phyloP scores from a whole-genome alignment of 1,140 invertebrate genomes.

The Forficula auricularia region DNA sequence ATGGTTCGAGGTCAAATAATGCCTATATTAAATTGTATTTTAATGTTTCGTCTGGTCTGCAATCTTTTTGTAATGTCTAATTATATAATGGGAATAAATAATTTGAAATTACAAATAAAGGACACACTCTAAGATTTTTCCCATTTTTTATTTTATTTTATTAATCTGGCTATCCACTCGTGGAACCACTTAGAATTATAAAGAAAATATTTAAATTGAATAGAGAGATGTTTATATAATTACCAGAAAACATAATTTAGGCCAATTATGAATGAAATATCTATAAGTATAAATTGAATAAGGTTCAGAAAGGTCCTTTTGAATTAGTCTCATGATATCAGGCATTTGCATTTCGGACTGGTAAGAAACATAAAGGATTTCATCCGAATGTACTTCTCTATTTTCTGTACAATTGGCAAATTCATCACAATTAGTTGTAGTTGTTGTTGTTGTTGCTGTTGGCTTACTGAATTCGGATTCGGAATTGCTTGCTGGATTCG shows the following conservation, averaged over 20 bases:
- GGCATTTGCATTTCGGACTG: slow-evolving; percentile 82
- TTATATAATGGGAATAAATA: too few relatives aligned
- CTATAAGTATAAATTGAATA: slow-evolving; percentile 99
- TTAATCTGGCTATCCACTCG: too few relatives aligned
- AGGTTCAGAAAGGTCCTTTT: slow-evolving; percentile 96
- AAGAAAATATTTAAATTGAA: too few relatives aligned
- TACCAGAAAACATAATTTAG: slow-evolving; percentile 92
- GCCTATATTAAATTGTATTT: too few relatives aligned
- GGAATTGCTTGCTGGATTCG: neutral
- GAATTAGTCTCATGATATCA: slow-evolving; percentile 94
- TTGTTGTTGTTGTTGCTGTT: neutral
- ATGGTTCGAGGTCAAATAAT: too few relatives aligned
- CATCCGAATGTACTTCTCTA: slow-evolving; percentile 8
- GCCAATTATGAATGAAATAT: slow-evolving; percentile 99
- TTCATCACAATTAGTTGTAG: neutral
- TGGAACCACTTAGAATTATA: too few relatives aligned
- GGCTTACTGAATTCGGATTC: neutral
- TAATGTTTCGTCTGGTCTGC: too few relatives aligned
- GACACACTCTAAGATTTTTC: too few relatives aligned
- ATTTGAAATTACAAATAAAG: too few relatives aligned
- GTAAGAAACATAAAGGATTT: slow-evolving; percentile 55
- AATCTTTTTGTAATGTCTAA: too few relatives aligned
- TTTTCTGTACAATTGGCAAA: neutral
- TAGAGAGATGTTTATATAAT: slow-evolving; percentile 25
- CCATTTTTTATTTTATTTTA: too few relatives aligned